A percentile compares a stretch with the other conserved stretches of the same genome.
Conservation (phyloP, 2,888 invertebrate species). For the Scrobipalpa atriplicella region DNA sequence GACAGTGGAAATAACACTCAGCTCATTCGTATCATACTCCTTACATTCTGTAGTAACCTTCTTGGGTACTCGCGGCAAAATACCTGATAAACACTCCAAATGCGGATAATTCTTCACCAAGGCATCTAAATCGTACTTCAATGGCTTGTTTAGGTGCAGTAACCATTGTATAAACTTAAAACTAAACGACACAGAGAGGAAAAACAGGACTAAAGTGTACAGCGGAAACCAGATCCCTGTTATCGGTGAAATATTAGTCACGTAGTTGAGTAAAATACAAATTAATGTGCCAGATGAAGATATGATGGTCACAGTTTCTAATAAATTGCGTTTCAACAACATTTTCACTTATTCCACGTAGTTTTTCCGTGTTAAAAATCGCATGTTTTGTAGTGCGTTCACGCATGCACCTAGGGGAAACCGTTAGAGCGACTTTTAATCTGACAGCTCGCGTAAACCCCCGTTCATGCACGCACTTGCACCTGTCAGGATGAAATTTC, state of each 20-base stretch:
- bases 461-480: too few relatives aligned
- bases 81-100: slow-evolving; percentile 46
- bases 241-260: slow-evolving; percentile 70
- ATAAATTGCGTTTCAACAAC: slow-evolving; percentile 65
- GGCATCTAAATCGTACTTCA: slow-evolving; percentile 68
- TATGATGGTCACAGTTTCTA: slow-evolving; percentile 60
- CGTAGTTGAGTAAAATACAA: slow-evolving; percentile 61
- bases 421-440: too few relatives aligned
- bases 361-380: slow-evolving; percentile 10
- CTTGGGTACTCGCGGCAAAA: slow-evolving; percentile 51
- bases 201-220: slow-evolving; percentile 66
- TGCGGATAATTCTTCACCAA: slow-evolving; percentile 57
- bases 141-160: slow-evolving; percentile 76
- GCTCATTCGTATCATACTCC: slow-evolving; percentile 74
- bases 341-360: slow-evolving; percentile 47
- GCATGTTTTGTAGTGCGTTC: too few relatives aligned
- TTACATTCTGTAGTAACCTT: slow-evolving; percentile 45
- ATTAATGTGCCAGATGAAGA: slow-evolving; percentile 60
- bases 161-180: slow-evolving; percentile 80
- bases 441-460: too few relatives aligned
- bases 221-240: slow-evolving; percentile 71
- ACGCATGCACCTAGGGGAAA: too few relatives aligned
- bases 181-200: slow-evolving; percentile 72
- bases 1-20: slow-evolving; percentile 75
- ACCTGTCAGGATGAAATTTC: too few relatives aligned